These are phyloP conservation scores for Selene dorsalis DNA, from an alignment of 2,797 vertebrate genomes.

Conservation along the genomic window DNA sequence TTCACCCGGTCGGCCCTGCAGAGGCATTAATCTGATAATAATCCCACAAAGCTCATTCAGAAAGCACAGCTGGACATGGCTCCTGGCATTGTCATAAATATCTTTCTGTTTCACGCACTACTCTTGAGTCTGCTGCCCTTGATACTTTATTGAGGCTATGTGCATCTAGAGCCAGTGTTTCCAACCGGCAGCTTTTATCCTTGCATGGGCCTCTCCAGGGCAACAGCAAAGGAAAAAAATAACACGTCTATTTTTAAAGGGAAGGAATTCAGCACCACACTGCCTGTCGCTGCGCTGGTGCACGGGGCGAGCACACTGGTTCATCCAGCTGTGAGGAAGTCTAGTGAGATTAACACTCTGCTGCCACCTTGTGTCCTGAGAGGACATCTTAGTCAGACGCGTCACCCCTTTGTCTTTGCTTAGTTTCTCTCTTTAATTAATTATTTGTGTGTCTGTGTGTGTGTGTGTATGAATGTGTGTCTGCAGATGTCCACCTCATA, in stretches of 20 bases:
- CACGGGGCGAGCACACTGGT: conserved; percentile 34
- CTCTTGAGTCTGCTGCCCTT: conserved; percentile 42
- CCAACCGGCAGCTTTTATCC: conserved; percentile 80
- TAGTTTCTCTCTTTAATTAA: neutral
- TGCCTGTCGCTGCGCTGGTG: conserved; percentile 52
- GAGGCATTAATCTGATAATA: conserved; percentile 80
- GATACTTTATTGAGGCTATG: conserved; percentile 68
- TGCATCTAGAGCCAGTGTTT: conserved; percentile 81
- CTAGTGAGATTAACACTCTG: conserved; percentile 52
- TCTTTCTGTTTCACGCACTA: conserved; percentile 53
- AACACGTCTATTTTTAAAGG: conserved; percentile 93
- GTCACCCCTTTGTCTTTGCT: conserved; percentile 1
- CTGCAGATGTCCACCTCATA: neutral
- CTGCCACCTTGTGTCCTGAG: conserved; percentile 84
- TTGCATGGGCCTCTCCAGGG: conserved; percentile 85
- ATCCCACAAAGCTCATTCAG: conserved; percentile 77
- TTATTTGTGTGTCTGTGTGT: neutral
- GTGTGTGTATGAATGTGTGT: neutral
- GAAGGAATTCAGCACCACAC: conserved; percentile 82
- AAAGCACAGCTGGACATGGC: conserved; percentile 77
- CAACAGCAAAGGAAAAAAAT: conserved; percentile 87
- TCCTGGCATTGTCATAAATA: conserved; percentile 71
- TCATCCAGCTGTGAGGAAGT: conserved; percentile 55
- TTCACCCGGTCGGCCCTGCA: conserved; percentile 63
- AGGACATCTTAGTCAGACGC: neutral